Base-by-base conservation (phyloP, 2,888 invertebrate genomes). In the Cephus nigrinus region DNA sequence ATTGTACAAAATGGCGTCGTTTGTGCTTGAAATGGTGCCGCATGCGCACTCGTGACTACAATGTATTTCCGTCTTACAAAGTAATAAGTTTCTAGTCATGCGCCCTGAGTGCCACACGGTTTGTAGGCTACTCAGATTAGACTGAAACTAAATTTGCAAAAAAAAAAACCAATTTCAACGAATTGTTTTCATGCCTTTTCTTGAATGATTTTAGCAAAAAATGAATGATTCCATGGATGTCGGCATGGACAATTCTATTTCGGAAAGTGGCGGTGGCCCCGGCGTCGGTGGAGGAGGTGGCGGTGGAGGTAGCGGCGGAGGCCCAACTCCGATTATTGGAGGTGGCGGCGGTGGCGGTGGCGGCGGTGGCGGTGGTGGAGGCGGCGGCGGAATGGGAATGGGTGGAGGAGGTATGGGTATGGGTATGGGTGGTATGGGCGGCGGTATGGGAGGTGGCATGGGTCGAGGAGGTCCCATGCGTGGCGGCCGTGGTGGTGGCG, bases 171-270 rank as follows among this genome's bases (percentile, higher is more conserved):
- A 55, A 5, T 15, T 23, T 15, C 1, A 9, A 55, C 23, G 55
- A 55, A 2, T 23, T 55, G 9, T 23, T 9, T 2, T 40, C 15
- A 55, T 55, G 9, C 9, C 9, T 55, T 55, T 55, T 55, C 23
- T 55, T 55, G 55, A 23, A 55, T 55, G 12, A 55, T 85, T 84
- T 15, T 69, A 91, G 90, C 89, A 90, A 80, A 91, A 91, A 84
- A 91, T 91, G 89, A 89, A 82, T 68, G 90, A 90, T 3, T 86
- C 90, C 3, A 89, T 90, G 87, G 87, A 90, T 34, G 88, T 9
- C 4, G 30, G 73, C 69, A 33, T 78, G 69, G 78, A 78, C 71
- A 73, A 32, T 35, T 40, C 76, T 9, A 40, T 78, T 68, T 76
- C 78, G 31, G 74, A 87, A 72, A 82, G 82, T 2, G 76, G 75